Percentiles rank a stretch among this genome's conserved stretches.
phyloP scores from a whole-genome alignment of 1,140 invertebrate species.

The Temnothorax longispinosus region DNA sequence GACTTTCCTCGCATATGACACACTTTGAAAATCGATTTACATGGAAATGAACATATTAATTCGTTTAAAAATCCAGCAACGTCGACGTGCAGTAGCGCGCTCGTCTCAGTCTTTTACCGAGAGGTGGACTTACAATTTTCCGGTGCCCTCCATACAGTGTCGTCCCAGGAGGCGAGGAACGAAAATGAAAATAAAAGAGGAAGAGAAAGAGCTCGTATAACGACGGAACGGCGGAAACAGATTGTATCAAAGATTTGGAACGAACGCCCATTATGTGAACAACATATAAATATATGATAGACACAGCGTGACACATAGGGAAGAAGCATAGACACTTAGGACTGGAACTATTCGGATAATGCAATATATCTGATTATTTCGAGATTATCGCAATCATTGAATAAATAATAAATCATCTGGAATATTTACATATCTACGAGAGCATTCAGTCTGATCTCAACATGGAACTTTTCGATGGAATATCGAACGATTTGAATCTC shows the following conservation, averaged over 20 bases:
- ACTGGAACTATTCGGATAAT: conserved; percentile 49
- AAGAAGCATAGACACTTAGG: conserved; percentile 31
- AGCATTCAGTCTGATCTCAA: background rate
- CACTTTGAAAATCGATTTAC: conserved; percentile 56
- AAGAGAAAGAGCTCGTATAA: conserved; percentile 21
- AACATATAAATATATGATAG: conserved; percentile 34
- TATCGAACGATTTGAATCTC: background rate
- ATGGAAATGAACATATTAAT: conserved; percentile 53
- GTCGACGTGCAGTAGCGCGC: conserved; percentile 42
- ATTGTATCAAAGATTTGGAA: conserved; percentile 37
- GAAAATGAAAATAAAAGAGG: conserved; percentile 6
- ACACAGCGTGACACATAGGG: conserved; percentile 57
- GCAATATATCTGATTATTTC: conserved; percentile 6
- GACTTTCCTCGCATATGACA: background rate
- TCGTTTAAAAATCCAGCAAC: conserved; percentile 37
- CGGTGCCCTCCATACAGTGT: conserved; percentile 43
- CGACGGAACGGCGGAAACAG: conserved; percentile 32
- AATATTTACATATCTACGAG: background rate
- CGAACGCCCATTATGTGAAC: conserved; percentile 41
- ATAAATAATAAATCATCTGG: background rate
- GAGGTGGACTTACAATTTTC: conserved; percentile 55
- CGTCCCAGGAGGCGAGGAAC: conserved; percentile 37
- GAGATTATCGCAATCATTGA: background rate
- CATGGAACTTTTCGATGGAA: background rate
- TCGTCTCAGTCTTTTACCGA: conserved; percentile 20